Base-by-base conservation (phyloP, 1,140 invertebrate species). In the Cephus cinctus region DNA sequence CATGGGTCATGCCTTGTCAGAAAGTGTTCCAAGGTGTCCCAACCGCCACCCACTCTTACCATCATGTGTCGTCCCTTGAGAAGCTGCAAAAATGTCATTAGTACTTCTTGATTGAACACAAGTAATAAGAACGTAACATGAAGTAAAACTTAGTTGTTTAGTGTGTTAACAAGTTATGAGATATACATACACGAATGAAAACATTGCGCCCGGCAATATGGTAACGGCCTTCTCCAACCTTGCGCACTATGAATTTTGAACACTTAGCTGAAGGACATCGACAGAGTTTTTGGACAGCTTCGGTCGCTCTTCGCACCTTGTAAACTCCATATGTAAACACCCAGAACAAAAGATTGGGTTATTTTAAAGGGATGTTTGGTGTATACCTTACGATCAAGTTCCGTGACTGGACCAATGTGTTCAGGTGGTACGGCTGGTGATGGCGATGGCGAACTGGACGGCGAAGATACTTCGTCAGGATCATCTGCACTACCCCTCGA, bases 1-100 rank as follows among this genome's bases (percentile, higher is more conserved):
- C 90, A 94, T 31, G 92, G 92, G 71, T 95, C 91, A 76, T 94
- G 91, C 47, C 89, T 86, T 61, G 88, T 83, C 63, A 96, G 79
- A 75, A 94, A 96, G 76, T 95, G 90, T 65, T 94, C 89, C 63
- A 96, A 77, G 6, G 92, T 95, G 73, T 95, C 90, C 92, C 92
- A 95, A 32, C 92, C 86, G 39, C 92, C 93, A 32, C 92, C 93
- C 14, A 96, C 92, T 60, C 94, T 82, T 8, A 96, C 93, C 92
- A 96, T 96, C 78, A 94, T 93, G 72, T 92, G 90, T 32, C 86
- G 81, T 35, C 88, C 88, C 66, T 92, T 92, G 59, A 93, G 76
- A 57, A 92, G 71, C 90, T 92, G 75, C 9, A 77, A 80, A 57
- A 54, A 70, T n/a, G 16, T 5, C 12, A 16, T 18, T 1, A 43